phyloP scores from a whole-genome alignment of 2,888 invertebrate genomes.

The Galerucella pusilla region DNA sequence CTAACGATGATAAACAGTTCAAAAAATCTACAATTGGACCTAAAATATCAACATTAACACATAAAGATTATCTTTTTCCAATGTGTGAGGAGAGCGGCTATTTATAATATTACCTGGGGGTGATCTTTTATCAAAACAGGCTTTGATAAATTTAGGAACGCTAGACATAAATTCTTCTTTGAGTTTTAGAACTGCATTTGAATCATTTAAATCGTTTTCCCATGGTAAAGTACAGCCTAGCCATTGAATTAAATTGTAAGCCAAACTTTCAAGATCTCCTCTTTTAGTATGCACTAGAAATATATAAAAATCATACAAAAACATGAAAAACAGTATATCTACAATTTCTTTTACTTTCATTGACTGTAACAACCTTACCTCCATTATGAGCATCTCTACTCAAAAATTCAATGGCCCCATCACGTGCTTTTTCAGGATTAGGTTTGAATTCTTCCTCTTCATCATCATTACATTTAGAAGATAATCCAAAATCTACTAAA shows the following conservation, averaged over 20 bases:
- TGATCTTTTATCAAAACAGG: constrained; percentile 48
- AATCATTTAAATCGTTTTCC: constrained; percentile 76
- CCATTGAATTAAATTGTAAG: constrained; percentile 95
- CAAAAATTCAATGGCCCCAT: constrained; percentile 97
- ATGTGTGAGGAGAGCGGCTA: not conserved
- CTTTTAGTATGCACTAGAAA: constrained; percentile 79
- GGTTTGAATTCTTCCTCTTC: constrained; percentile 82
- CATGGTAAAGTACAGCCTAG: constrained; percentile 85
- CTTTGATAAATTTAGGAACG: constrained; percentile 45
- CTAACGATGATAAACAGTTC: constrained; percentile 74
- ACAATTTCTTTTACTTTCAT: not conserved
- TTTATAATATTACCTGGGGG: constrained; percentile 44
- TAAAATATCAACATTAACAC: constrained; percentile 60
- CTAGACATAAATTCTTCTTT: constrained; percentile 76
- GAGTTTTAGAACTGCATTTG: constrained; percentile 72
- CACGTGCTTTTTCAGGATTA: constrained; percentile 92
- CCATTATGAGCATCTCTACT: constrained; percentile 96
- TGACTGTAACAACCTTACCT: constrained; percentile 64
- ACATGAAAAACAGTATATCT: not conserved
- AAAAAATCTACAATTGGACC: constrained; percentile 74
- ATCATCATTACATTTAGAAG: constrained; percentile 77
- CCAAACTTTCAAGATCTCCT: constrained; percentile 94
- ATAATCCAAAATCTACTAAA: constrained; percentile 94
- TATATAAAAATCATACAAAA: not conserved
- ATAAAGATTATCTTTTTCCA: no score